Percentiles rank a stretch among this genome's conserved stretches.
phyloP scores from a whole-genome alignment of 2,888 invertebrate species.

The Cephus sareptanus region DNA sequence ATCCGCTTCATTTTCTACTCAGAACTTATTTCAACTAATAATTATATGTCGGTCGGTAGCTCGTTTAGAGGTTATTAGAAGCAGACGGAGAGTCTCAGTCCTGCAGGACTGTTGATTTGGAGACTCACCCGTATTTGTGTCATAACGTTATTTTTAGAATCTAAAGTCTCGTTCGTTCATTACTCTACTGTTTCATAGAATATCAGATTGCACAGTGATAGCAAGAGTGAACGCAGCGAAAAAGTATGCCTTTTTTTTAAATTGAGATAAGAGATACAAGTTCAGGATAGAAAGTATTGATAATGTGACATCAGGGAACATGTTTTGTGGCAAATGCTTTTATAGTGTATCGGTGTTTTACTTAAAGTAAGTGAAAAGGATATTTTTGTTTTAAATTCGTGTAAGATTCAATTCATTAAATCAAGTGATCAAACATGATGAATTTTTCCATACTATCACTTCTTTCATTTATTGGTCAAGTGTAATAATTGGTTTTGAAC shows the following conservation, averaged over 20 bases:
- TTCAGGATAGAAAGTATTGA: background rate
- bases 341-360: background rate
- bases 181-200: background rate
- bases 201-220: background rate
- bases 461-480: background rate
- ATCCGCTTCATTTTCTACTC: background rate
- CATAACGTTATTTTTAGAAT: background rate
- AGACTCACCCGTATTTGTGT: background rate
- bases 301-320: background rate
- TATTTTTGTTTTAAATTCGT: background rate
- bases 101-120: background rate
- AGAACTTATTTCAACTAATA: background rate
- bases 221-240: background rate
- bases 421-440: background rate
- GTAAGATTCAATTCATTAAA: background rate
- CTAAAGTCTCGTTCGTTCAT: background rate
- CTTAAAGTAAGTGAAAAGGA: background rate
- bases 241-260: background rate
- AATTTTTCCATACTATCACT: background rate
- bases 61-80: background rate
- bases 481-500: background rate
- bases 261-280: background rate
- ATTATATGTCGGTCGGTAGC: background rate
- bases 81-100: background rate
- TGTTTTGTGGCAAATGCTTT: background rate